Base-by-base conservation (phyloP, 2,888 invertebrate genomes). In the Cataglyphis cursor region DNA sequence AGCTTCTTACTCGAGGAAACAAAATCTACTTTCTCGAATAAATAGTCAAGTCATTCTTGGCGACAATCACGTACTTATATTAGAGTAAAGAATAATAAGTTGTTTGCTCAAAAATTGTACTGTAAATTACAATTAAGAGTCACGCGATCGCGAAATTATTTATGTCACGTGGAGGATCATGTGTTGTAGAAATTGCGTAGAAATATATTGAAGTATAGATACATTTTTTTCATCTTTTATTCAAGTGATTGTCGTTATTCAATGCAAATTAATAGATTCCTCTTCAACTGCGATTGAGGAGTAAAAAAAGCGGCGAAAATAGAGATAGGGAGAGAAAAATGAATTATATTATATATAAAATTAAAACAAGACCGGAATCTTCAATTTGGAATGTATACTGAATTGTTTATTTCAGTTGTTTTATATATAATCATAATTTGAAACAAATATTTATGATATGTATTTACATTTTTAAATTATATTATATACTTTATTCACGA, bases 21-120 rank as follows among this genome's bases (percentile, higher is more conserved):
- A 70, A 8, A 57, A 59, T 70, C 44, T 59, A 59, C 6, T 59
- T 70, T 59, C 18, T 10, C n/a, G 12, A 78, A 31, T 57, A 57
- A 57, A 57, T 41, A 54, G 51, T 70, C 70, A 59, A 78, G 44
- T 59, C 57, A 1, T 21, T 68, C 24, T n/a, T 12, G 8, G 12
- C 24, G 21, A 15, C 51, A 51, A 51, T n/a, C n/a, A 31, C n/a
- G 15, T 38, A 35, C 28, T 28, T n/a, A 28, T 54, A 38, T n/a
- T 24, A 24, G 8, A 9, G 15, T n/a, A 1, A 44, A 15, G 48
- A 51, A 66, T 38, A 38, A n/a, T 31, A 0, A 28, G 66, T 54
- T 54, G 65, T 54, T 38, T 12, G 2, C 18, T 10, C 10, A n/a
- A 51, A 18, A 5, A 10, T 62, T 21, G 0, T 54, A 10, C 24